Evolutionary conservation across 35 echinoderm and acorn worm species (phyloP), one percentile per base, ranked within the genome.

Genomic region (Apostichopus parvimensis): DNA sequence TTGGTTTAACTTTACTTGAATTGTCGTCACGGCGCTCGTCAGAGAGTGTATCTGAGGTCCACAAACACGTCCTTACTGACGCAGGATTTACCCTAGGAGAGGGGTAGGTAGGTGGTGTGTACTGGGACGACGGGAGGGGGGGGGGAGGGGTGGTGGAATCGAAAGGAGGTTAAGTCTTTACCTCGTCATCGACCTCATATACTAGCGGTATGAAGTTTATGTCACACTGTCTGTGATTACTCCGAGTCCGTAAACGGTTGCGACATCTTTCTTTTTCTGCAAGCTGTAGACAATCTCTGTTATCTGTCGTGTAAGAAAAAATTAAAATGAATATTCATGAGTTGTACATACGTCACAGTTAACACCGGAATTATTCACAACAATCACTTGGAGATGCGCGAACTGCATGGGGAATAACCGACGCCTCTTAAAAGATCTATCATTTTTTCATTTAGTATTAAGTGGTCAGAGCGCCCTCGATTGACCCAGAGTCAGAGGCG

Each of bases 141-240:
- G 64, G 64, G 11, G 64, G 62, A 66, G 64, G 78, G 12, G 52
- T 11, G 17, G 52, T 11, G 45, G 53, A 45, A 45, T 45, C 34
- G 34, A 45, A 26, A 23, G 15, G 17, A 58, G n/a, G 64, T 79
- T 64, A 91, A 10, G 26, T 92, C 94, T 59, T 59, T 94, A 98
- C 96, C 80, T 79, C 83, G 71, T 98, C 95, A 34, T 57, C 68
- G 13, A 80, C 78, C 0, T 70, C 25, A 72, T 98, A 93, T 9
- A 98, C 97, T 1, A 96, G 91, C 11, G 97, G 97, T 1, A 98
- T 81, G 56, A 98, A 96, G 72, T 98, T 98, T 72, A 96, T 96
- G 53, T 98, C 94, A 78, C 97, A 98, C 56, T 92, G 93, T 23
- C 97, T 70, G 20, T 93, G 78, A 15, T 90, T 90, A 59, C 86